A percentile compares a stretch with the other conserved stretches of the same genome.
phyloP scores from a whole-genome alignment of 2,888 invertebrate species.

The Lordiphosa fenestrarum region DNA sequence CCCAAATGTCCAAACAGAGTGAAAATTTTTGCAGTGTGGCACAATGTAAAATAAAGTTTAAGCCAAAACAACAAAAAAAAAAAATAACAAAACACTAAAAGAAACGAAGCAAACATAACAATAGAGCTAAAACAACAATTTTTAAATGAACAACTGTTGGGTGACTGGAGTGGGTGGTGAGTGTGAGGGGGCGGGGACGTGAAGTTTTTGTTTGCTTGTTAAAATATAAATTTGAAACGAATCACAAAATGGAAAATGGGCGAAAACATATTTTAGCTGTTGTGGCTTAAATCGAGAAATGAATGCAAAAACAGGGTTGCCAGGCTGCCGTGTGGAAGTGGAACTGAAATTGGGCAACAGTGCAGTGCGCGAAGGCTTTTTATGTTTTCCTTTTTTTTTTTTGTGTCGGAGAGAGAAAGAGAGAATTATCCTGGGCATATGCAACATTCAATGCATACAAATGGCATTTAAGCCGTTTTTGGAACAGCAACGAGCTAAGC shows the following conservation, averaged over 20 bases:
- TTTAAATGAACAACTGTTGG: constrained; percentile 15
- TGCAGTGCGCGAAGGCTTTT: constrained; percentile 30
- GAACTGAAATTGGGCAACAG: constrained; percentile 59
- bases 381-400: constrained; percentile 17
- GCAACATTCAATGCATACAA: constrained; percentile 78
- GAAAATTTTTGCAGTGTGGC: constrained; percentile 37
- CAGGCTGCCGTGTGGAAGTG: constrained; percentile 49
- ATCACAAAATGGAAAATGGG: constrained; percentile 59
- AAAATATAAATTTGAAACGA: constrained; percentile 57
- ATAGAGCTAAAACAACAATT: constrained; percentile 10
- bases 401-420: not conserved
- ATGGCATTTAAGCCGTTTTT: constrained; percentile 76
- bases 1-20: constrained; percentile 9
- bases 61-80: constrained; percentile 41
- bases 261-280: constrained; percentile 62
- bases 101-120: constrained; percentile 16
- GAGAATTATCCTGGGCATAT: constrained; percentile 41
- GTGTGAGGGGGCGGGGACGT: not conserved
- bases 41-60: constrained; percentile 55
- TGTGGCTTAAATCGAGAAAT: constrained; percentile 32
- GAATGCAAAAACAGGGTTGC: constrained; percentile 35
- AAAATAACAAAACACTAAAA: no score
- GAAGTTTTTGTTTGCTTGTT: constrained; percentile 7
- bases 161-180: not conserved
- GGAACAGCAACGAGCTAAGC: constrained; percentile 63